Conservation (phyloP, 2,113 vertebrate species). For the Maccullochella peelii region DNA sequence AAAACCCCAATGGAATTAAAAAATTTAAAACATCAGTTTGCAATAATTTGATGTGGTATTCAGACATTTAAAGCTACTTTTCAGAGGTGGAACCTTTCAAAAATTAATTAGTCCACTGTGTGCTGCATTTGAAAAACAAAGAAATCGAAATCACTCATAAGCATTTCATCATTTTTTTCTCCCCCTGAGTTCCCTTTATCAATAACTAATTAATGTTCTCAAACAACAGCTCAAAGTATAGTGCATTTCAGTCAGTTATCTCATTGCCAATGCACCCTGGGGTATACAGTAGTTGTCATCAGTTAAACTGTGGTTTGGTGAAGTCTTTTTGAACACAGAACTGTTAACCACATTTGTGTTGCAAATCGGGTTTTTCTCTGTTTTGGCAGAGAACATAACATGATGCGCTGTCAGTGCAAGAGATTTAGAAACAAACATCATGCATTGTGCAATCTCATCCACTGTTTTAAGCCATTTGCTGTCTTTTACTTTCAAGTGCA, state of each 20-base stretch:
- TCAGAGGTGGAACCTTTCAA: conserved; percentile 37
- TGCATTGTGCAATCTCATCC: conserved; percentile 68
- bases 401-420: conserved; percentile 61
- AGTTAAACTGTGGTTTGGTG: conserved; percentile 47
- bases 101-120: conserved; percentile 62
- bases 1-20: conserved; percentile 27
- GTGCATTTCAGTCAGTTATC: conserved; percentile 52
- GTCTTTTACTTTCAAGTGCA: conserved; percentile 67
- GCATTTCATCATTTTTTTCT: conserved; percentile 29
- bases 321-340: conserved; percentile 46
- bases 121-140: conserved; percentile 63
- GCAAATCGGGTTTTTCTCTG: conserved; percentile 55
- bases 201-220: conserved; percentile 76
- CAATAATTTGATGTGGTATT: conserved; percentile 42
- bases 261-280: conserved; percentile 47
- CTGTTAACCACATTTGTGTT: conserved; percentile 62
- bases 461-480: conserved; percentile 69
- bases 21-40: conserved; percentile 37
- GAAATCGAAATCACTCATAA: conserved; percentile 33
- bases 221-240: conserved; percentile 68
- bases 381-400: conserved; percentile 61
- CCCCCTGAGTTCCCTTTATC: conserved; percentile 45
- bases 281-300: conserved; percentile 46
- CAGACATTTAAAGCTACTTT: conserved; percentile 34
- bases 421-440: conserved; percentile 57